Percentiles rank a stretch among this genome's conserved stretches.
These are phyloP conservation scores for Drosophila fulvimacula DNA, from an alignment of 2,888 invertebrate genomes.

Conservation along the genomic window DNA sequence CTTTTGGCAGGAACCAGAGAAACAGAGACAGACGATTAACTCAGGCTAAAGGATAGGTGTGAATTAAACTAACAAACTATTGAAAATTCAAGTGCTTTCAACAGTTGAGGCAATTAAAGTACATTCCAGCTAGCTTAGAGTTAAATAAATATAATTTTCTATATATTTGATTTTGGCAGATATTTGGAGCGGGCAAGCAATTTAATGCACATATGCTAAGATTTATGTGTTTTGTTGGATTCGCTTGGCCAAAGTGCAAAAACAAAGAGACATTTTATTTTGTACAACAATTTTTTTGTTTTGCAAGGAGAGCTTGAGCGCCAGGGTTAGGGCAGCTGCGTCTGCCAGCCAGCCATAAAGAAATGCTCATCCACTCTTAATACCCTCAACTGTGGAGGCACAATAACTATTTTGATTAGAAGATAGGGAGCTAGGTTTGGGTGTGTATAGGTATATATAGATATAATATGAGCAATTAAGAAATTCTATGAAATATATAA, in stretches of 20 bases:
- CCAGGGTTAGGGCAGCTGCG: conserved; percentile 18
- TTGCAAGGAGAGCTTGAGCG: conserved; percentile 16
- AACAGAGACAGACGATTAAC: conserved; percentile 23
- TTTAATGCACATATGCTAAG: conserved; percentile 77
- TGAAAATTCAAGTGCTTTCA: conserved; percentile 55
- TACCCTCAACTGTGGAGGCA: conserved; percentile 8
- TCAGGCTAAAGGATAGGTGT: conserved; percentile 40
- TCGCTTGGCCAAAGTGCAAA: conserved; percentile 67
- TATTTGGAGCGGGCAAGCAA: conserved; percentile 37
- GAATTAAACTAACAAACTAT: conserved; percentile 68
- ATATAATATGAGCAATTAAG: too few species aligned
- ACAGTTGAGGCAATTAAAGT: conserved; percentile 60
- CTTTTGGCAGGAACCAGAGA: conserved; percentile 42
- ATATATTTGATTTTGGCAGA: conserved; percentile 19
- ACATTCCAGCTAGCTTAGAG: conserved; percentile 7
- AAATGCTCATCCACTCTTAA: conserved; percentile 38
- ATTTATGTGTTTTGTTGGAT: conserved; percentile 76
- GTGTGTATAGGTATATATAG: neutral
- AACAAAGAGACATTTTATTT: conserved; percentile 79
- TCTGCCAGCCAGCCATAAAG: conserved; percentile 60
- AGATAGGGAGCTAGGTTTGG: too few species aligned
- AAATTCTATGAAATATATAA: too few species aligned
- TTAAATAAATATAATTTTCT: conserved; percentile 14
- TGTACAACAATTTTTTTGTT: conserved; percentile 57
- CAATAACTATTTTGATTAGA: neutral